Evolutionary conservation across 2,113 vertebrate species (phyloP).

Genomic region (Vombatus ursinus): DNA sequence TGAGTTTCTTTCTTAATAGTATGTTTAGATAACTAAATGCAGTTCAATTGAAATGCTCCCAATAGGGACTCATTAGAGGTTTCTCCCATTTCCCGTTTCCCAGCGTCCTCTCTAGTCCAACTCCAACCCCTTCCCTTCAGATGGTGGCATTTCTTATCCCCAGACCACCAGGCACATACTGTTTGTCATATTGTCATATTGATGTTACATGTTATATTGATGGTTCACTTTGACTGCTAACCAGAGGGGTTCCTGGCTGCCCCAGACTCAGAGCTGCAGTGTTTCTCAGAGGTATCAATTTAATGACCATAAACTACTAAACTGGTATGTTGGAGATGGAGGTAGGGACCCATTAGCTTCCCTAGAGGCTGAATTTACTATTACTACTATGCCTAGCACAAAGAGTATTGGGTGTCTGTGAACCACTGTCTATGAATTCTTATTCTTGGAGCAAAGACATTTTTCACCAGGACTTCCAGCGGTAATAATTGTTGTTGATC

Average conservation of each 20-base stretch:
- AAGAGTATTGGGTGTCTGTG: not conserved
- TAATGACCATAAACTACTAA: not conserved
- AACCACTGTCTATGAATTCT: not conserved
- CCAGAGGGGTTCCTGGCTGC: not conserved
- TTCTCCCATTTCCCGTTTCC: not conserved
- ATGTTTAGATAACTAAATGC: not conserved
- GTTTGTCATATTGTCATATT: not conserved
- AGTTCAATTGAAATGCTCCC: not conserved
- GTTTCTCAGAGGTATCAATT: not conserved
- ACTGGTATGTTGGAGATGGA: not conserved
- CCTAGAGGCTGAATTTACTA: not conserved
- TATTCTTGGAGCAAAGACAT: not conserved
- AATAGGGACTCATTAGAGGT: constrained; percentile 6
- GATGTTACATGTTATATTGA: not conserved
- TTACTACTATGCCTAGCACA: not conserved
- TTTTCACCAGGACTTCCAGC: not conserved
- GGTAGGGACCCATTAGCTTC: not conserved
- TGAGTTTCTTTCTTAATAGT: fast-evolving
- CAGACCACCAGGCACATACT: not conserved
- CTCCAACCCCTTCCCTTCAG: not conserved
- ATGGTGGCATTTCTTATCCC: constrained; percentile 66
- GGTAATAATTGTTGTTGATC: not conserved
- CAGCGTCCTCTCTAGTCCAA: not conserved
- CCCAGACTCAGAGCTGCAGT: not conserved
- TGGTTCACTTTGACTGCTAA: not conserved